Evolutionary conservation across 2,888 invertebrate genomes (phyloP).

Genomic region (Epistrophe eligans): DNA sequence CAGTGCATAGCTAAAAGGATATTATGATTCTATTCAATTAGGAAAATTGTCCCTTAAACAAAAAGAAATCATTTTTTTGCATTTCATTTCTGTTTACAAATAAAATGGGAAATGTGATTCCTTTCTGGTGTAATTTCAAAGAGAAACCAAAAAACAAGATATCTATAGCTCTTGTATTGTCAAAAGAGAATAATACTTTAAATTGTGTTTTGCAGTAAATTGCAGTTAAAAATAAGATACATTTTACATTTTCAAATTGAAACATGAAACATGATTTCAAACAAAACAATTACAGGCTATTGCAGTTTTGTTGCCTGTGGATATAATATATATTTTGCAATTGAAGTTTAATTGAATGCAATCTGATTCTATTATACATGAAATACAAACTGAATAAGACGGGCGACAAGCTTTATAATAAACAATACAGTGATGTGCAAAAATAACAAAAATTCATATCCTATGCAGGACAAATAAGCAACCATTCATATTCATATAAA

Average conservation of each 20-base stretch:
- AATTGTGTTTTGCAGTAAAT: conserved; percentile 6
- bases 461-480: too few species aligned
- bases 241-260: conserved; percentile 10
- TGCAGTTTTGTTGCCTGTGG: neutral
- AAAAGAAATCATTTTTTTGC: neutral
- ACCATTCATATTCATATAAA: too few species aligned
- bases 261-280: conserved; percentile 25
- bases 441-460: neutral
- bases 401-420: too few species aligned
- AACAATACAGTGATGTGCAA: neutral
- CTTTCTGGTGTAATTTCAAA: conserved; percentile 8
- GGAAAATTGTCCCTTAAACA: conserved; percentile 4
- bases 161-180: accelerated
- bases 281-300: conserved; percentile 4
- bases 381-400: neutral
- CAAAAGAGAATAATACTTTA: neutral
- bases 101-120: conserved; percentile 8
- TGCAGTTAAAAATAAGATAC: neutral
- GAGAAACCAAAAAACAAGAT: neutral
- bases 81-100: neutral
- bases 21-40: conserved; percentile 37
- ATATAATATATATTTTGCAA: neutral
- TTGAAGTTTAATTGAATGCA: conserved; percentile 14
- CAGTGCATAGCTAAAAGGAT: conserved; percentile 1
- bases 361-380: conserved; percentile 4